Evolutionary conservation across 2,888 invertebrate species (phyloP).

Genomic region (Drosophila subquinaria): DNA sequence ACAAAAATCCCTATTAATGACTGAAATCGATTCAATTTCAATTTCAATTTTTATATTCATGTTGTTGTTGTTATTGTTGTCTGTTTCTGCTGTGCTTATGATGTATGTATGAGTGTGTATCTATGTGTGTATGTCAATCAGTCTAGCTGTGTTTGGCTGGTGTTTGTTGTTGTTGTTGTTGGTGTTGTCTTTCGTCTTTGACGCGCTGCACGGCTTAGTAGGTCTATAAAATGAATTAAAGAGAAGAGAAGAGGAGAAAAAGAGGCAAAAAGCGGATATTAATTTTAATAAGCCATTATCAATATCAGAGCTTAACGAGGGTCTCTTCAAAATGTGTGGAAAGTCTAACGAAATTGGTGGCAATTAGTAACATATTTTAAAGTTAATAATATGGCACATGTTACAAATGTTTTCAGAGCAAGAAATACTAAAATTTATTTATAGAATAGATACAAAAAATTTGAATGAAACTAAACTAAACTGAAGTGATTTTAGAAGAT

Average conservation of each 20-base stretch:
- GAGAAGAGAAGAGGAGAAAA: constrained; percentile 7
- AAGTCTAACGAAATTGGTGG: not conserved
- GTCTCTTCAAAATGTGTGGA: constrained; percentile 14
- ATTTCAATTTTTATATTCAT: constrained; percentile 29
- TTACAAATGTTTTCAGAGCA: not conserved
- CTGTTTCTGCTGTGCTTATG: constrained; percentile 26
- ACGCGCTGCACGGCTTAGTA: constrained; percentile 60
- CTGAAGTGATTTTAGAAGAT: no score
- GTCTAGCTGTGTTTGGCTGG: constrained; percentile 71
- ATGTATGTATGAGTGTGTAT: constrained; percentile 17
- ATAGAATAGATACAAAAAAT: no score
- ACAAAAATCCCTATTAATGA: constrained; percentile 41
- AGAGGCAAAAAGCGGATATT: constrained; percentile 14
- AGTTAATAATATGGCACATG: not conserved
- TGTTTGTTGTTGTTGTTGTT: constrained; percentile 32
- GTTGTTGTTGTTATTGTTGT: constrained; percentile 23
- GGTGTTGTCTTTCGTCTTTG: constrained; percentile 48
- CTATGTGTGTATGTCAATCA: constrained; percentile 67
- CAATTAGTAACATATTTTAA: not conserved
- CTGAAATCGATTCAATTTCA: constrained; percentile 46
- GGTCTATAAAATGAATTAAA: constrained; percentile 53
- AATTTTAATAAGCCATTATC: constrained; percentile 41
- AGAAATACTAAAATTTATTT: not conserved
- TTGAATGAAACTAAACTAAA: no score
- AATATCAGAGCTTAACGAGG: constrained; percentile 23